Conservation (phyloP, 2,113 vertebrate species). For the Cacatua alba region DNA sequence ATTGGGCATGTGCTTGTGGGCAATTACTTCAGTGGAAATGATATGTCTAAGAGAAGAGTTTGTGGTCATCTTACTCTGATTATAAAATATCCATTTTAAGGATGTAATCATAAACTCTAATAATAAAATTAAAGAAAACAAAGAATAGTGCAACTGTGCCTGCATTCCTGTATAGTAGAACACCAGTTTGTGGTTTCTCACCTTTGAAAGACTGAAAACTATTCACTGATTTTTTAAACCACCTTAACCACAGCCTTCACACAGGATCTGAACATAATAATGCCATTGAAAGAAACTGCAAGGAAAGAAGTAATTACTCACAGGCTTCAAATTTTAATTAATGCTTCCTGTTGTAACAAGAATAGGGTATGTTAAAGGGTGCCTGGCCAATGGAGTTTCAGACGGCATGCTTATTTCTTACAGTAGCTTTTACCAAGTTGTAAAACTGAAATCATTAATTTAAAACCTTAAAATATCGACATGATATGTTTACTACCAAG, state of each 20-base stretch:
- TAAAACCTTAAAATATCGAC: slow-evolving; percentile 17
- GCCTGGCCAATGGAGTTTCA: background rate
- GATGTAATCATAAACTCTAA: background rate
- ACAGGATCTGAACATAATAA: background rate
- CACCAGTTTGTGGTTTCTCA: background rate
- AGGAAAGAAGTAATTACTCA: background rate
- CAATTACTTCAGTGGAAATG: background rate
- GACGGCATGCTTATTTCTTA: background rate
- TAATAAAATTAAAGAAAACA: background rate
- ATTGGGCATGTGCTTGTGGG: background rate
- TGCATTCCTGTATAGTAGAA: background rate
- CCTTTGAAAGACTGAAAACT: background rate
- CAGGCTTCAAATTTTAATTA: slow-evolving; percentile 50
- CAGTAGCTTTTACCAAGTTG: background rate
- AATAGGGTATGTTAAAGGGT: background rate
- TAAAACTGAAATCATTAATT: slow-evolving; percentile 34
- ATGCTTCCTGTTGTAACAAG: background rate
- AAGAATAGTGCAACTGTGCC: background rate
- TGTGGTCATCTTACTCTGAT: background rate
- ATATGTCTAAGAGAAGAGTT: background rate
- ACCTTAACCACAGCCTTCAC: background rate
- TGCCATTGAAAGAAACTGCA: background rate
- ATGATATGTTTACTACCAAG: slow-evolving; percentile 48
- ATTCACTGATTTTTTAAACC: background rate
- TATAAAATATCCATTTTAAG: background rate